Evolutionary conservation across 2,888 invertebrate genomes (phyloP).

Genomic region (Colostygia pectinataria): DNA sequence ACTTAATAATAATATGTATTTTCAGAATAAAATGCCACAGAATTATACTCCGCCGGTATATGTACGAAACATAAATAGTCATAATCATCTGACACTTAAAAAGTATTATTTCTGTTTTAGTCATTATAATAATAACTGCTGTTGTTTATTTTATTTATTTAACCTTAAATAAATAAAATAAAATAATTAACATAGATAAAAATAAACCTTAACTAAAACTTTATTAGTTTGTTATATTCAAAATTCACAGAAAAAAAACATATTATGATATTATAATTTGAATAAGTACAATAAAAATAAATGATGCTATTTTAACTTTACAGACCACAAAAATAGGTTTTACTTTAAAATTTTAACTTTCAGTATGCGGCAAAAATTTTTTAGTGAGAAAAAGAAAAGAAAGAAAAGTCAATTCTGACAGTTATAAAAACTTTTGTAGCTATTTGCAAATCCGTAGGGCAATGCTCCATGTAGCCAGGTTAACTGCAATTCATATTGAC

Average conservation of each 20-base stretch:
- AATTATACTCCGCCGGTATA: too few relatives aligned
- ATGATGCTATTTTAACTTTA: not conserved
- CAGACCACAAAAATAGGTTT: conserved; percentile 3
- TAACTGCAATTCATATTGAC: conserved; percentile 15
- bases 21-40: conserved; percentile 15
- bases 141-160: too few relatives aligned
- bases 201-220: too few relatives aligned
- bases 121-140: too few relatives aligned
- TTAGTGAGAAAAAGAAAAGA: conserved; percentile 8
- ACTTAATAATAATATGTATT: not conserved
- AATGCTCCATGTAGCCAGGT: conserved; percentile 6
- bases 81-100: too few relatives aligned
- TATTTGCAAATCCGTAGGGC: conserved; percentile 16
- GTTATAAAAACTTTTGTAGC: conserved; percentile 18
- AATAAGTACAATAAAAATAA: not conserved
- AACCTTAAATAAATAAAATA: too few relatives aligned
- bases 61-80: too few relatives aligned
- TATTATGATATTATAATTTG: too few relatives aligned
- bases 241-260: too few relatives aligned
- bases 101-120: too few relatives aligned
- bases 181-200: too few relatives aligned
- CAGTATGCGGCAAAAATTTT: not conserved
- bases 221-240: too few relatives aligned
- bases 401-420: conserved; percentile 3
- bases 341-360: not conserved